These are phyloP conservation scores for Mongoloraphidia duomilia DNA, from an alignment of 2,888 invertebrate species.

Conservation along the genomic window DNA sequence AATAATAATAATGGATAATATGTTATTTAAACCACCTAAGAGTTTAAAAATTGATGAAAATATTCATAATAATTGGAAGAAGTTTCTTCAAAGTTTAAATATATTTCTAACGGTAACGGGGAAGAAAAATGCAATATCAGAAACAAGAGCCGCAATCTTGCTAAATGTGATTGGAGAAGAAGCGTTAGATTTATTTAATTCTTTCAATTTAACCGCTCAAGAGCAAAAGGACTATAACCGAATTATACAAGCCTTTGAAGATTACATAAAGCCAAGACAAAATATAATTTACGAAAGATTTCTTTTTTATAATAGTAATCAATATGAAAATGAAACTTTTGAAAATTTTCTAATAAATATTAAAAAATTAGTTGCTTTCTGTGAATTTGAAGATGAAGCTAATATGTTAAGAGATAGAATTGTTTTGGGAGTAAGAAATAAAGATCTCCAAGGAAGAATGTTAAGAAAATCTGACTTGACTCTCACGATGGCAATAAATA, in stretches of 20 bases:
- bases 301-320: slow-evolving; percentile 1
- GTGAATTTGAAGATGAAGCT: neutral
- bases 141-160: slow-evolving; percentile 1
- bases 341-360: neutral
- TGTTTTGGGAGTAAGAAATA: neutral
- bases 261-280: neutral
- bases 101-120: neutral
- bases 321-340: neutral
- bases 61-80: slow-evolving; percentile 1
- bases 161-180: too few species aligned
- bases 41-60: neutral
- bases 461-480: neutral
- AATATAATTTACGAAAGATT: neutral
- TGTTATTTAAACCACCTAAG: too few species aligned
- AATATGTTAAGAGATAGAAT: slow-evolving; percentile 1
- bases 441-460: slow-evolving; percentile 1
- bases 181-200: slow-evolving; percentile 2
- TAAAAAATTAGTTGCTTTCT: neutral
- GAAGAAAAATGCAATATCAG: neutral
- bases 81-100: neutral
- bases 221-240: neutral
- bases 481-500: neutral
- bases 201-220: neutral
- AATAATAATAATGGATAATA: too few species aligned
- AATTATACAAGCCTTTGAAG: neutral